Conservation (phyloP, 2,888 invertebrate genomes). For the Tridacna crocea region DNA sequence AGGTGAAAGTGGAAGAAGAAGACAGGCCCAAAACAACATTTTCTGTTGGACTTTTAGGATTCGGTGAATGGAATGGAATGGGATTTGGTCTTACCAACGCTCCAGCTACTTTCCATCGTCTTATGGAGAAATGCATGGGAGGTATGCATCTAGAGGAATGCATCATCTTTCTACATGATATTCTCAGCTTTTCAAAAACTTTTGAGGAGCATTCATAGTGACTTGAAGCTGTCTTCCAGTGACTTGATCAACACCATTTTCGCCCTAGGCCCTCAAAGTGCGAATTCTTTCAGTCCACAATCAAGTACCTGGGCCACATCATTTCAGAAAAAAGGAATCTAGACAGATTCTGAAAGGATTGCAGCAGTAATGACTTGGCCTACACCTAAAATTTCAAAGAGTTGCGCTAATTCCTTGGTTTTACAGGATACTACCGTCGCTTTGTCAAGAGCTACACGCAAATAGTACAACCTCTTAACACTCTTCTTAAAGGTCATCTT, state of each 20-base stretch:
- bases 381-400: background rate
- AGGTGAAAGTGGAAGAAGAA: background rate
- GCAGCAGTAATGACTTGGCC: background rate
- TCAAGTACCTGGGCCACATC: background rate
- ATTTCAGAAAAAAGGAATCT: background rate
- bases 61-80: background rate
- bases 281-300: background rate
- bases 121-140: slow-evolving; percentile 44
- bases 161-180: slow-evolving; percentile 31
- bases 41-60: background rate
- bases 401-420: background rate
- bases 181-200: background rate
- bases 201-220: background rate
- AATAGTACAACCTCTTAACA: background rate
- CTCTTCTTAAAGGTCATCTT: background rate
- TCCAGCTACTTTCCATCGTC: slow-evolving; percentile 61
- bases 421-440: background rate
- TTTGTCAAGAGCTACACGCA: background rate
- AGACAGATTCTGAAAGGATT: background rate
- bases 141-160: slow-evolving; percentile 26
- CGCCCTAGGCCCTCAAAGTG: background rate
- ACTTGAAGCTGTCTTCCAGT: background rate
- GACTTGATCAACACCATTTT: background rate
- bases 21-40: background rate
- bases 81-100: slow-evolving; percentile 31